phyloP scores from a whole-genome alignment of 2,888 invertebrate species.

The Hecatera dysodea region DNA sequence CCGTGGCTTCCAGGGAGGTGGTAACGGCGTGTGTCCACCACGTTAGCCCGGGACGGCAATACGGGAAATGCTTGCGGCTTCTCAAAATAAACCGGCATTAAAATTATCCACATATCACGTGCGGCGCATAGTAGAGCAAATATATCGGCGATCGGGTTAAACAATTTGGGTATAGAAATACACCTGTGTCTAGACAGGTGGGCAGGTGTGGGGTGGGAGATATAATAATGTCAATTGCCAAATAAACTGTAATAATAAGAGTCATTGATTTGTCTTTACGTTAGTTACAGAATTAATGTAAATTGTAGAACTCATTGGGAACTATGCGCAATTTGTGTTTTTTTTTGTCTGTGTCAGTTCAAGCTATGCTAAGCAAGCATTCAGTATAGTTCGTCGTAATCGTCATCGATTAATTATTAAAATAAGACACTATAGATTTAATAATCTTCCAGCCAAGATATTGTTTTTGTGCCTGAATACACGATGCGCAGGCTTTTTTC shows the following conservation, averaged over 20 bases:
- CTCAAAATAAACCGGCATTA: conserved; percentile 63
- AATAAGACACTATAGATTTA: not conserved
- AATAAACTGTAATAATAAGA: conserved; percentile 4
- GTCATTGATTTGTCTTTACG: not conserved
- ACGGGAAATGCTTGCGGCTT: conserved; percentile 63
- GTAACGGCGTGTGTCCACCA: conserved; percentile 42
- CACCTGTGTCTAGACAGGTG: conserved; percentile 27
- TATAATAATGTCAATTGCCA: not conserved
- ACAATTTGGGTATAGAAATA: conserved; percentile 6
- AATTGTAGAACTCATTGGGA: no score
- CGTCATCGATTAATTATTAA: not conserved
- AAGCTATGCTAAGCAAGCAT: not conserved
- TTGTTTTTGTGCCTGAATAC: not conserved
- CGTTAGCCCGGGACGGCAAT: conserved; percentile 32
- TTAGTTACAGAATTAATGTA: not conserved
- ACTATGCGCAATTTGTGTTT: no score
- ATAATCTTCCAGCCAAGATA: not conserved
- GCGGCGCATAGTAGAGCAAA: conserved; percentile 12
- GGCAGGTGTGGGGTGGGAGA: not conserved
- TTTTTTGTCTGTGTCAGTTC: no score
- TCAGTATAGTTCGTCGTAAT: not conserved
- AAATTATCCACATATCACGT: conserved; percentile 49
- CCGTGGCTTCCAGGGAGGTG: conserved; percentile 24
- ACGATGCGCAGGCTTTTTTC: not conserved
- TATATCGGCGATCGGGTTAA: conserved; percentile 2